A percentile compares a stretch with the other conserved stretches of the same genome.
Conservation (phyloP, 2,797 vertebrate genomes). For the Dermochelys coriacea region DNA sequence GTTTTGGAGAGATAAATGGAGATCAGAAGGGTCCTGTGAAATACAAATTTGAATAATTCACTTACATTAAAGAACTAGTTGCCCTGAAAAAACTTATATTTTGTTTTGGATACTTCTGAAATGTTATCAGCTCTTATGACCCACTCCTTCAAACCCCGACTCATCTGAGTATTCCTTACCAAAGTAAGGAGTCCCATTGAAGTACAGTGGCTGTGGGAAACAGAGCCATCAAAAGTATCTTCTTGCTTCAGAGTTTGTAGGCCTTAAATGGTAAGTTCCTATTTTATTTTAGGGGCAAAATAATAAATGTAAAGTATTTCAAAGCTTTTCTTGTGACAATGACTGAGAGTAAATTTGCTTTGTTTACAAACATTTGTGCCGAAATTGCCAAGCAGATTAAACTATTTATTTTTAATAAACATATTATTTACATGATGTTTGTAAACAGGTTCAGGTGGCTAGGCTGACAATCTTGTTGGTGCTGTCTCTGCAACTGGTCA, state of each 20-base stretch:
- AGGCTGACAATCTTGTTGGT: slow-evolving; percentile 77
- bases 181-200: background rate
- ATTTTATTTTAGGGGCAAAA: background rate
- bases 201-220: background rate
- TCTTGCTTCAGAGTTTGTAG: background rate
- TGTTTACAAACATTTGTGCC: background rate
- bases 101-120: background rate
- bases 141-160: background rate
- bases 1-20: background rate
- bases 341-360: background rate
- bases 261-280: background rate
- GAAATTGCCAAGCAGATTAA: background rate
- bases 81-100: background rate
- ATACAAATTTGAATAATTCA: background rate
- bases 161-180: background rate
- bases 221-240: background rate
- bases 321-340: background rate
- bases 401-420: too few species aligned
- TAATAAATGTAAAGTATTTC: background rate
- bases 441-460: slow-evolving; percentile 76
- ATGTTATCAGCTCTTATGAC: background rate
- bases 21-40: background rate
- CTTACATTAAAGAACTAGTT: background rate
- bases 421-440: background rate
- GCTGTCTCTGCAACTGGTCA: slow-evolving; percentile 82